Evolutionary conservation across 2,113 vertebrate species (phyloP).

Genomic region (Apodemus sylvaticus): DNA sequence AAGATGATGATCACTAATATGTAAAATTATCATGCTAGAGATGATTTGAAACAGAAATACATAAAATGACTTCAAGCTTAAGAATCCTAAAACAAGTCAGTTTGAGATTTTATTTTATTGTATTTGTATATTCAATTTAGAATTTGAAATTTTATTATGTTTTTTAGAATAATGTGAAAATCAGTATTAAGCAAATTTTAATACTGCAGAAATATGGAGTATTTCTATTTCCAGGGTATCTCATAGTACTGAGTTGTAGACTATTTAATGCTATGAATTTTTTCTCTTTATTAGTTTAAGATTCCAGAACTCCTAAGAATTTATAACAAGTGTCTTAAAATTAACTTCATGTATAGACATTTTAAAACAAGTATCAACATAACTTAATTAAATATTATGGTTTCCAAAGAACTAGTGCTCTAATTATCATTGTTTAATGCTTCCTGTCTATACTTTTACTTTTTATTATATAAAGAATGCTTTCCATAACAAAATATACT

Average conservation of each 20-base stretch:
- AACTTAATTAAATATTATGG: not conserved
- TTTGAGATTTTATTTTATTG: not conserved
- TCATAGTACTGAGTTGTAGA: not conserved
- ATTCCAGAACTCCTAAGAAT: not conserved
- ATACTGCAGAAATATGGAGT: not conserved
- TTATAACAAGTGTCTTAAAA: not conserved
- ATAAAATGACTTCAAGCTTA: not conserved
- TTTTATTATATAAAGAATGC: not conserved
- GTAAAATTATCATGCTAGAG: not conserved
- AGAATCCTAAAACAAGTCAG: not conserved
- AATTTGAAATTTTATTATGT: not conserved
- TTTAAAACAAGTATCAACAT: not conserved
- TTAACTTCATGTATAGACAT: conserved; percentile 4
- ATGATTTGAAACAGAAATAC: not conserved
- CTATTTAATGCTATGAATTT: not conserved
- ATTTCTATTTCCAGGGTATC: not conserved
- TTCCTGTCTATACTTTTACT: not conserved
- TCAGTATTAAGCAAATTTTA: not conserved
- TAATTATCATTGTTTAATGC: not conserved
- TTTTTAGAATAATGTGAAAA: not conserved
- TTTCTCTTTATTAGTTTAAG: not conserved
- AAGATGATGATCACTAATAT: not conserved
- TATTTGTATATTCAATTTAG: not conserved
- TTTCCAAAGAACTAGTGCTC: not conserved
- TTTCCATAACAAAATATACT: not conserved